phyloP scores from a whole-genome alignment of 2,797 vertebrate species.

The Pipistrellus nathusii region DNA sequence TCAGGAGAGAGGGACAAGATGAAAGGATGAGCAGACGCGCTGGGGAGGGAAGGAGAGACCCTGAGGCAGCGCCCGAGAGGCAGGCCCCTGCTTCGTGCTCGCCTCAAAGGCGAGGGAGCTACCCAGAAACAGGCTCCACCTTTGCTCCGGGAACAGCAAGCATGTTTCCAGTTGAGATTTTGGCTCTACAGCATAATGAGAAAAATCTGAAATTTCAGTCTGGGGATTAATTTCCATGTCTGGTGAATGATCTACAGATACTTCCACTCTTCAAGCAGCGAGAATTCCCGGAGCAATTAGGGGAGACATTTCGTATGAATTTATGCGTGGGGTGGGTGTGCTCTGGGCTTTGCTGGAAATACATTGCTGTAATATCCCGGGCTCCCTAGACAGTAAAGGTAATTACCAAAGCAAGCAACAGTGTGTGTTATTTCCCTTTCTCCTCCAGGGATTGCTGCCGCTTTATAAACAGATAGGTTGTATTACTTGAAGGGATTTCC shows the following conservation, averaged over 20 bases:
- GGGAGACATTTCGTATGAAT: background rate
- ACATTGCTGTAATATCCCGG: background rate
- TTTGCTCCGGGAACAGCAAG: accelerated
- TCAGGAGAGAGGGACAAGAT: background rate
- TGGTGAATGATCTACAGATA: background rate
- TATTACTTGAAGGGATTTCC: background rate
- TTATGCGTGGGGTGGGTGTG: background rate
- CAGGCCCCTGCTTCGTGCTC: accelerated
- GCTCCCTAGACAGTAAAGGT: conserved; percentile 5
- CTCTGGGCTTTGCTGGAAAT: background rate
- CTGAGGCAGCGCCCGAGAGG: background rate
- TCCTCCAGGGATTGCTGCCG: background rate
- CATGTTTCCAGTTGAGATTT: background rate
- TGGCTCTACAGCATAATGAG: background rate
- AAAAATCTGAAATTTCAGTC: background rate
- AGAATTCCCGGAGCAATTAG: background rate
- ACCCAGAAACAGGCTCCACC: background rate
- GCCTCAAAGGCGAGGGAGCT: background rate
- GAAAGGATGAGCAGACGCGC: background rate
- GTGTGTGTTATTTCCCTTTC: background rate
- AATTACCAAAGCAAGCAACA: background rate
- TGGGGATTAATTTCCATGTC: background rate
- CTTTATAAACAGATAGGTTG: background rate
- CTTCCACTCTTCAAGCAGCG: background rate
- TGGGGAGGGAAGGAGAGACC: background rate